A percentile compares a stretch with the other conserved stretches of the same genome.
Evolutionary conservation across 2,888 invertebrate genomes (phyloP).

Genomic region (Sarcophaga carnaria): DNA sequence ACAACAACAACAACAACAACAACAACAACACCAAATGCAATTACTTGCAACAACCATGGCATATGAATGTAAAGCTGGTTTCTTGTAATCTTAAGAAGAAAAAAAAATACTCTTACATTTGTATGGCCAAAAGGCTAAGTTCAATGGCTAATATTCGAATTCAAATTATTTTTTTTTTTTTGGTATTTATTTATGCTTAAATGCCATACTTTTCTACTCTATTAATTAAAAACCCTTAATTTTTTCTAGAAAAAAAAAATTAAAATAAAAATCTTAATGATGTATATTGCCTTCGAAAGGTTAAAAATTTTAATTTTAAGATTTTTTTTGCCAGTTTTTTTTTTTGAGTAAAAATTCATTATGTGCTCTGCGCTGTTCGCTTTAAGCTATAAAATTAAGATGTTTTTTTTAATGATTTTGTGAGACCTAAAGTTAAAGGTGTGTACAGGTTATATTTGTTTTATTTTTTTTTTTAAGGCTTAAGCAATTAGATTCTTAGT

Average conservation of each 20-base stretch:
- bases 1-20: neutral
- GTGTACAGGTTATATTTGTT: constrained; percentile 6
- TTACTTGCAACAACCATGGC: neutral
- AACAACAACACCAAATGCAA: neutral
- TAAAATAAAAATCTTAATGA: too few species aligned
- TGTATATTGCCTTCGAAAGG: constrained; percentile 1
- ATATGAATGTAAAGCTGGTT: neutral
- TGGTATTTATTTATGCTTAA: too few species aligned
- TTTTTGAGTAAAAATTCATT: neutral
- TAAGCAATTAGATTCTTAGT: too few species aligned
- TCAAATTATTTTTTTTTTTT: too few species aligned
- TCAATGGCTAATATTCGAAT: neutral
- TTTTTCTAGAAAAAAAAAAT: too few species aligned
- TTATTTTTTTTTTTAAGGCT: neutral
- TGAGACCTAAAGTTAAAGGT: constrained; percentile 14
- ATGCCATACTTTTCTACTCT: too few species aligned
- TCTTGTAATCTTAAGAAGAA: neutral
- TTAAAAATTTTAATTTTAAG: neutral
- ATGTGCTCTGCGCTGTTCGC: constrained; percentile 13
- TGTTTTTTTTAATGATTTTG: constrained; percentile 16
- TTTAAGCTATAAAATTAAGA: constrained; percentile 24
- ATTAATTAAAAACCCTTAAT: too few species aligned
- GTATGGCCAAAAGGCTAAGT: neutral
- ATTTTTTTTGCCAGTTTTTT: neutral
- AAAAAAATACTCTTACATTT: neutral